Percentiles rank a stretch among this genome's conserved stretches.
Conservation (phyloP, 1,140 invertebrate species). For the Mercenaria mercenaria region DNA sequence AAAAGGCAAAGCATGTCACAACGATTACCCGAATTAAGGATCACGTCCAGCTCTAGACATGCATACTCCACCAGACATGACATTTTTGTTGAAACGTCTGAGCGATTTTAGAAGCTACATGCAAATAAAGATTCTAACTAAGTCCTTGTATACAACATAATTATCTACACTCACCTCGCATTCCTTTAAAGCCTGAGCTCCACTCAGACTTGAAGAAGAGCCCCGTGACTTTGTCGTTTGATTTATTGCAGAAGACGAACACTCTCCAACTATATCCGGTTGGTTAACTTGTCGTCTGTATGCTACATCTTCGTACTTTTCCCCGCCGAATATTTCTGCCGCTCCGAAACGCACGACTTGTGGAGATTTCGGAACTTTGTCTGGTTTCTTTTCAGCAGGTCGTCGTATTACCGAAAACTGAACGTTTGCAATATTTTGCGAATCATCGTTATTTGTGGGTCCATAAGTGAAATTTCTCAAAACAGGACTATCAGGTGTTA, state of each 20-base stretch:
- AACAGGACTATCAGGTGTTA: not conserved
- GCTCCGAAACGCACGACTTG: conserved; percentile 2
- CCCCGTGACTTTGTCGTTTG: not conserved
- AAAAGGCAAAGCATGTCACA: no score
- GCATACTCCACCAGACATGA: not conserved
- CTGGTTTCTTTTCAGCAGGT: not conserved
- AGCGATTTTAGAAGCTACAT: not conserved
- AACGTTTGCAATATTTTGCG: not conserved
- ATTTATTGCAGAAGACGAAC: not conserved
- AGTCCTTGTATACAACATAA: not conserved
- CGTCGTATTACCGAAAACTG: not conserved
- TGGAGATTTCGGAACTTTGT: conserved; percentile 25
- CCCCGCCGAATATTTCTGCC: not conserved
- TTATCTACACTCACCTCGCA: conserved; percentile 8
- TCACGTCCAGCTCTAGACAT: not conserved
- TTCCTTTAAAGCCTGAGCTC: conserved; percentile 13
- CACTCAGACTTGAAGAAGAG: not conserved
- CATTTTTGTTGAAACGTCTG: not conserved
- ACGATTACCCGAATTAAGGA: not conserved
- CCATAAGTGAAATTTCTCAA: not conserved
- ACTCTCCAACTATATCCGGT: not conserved
- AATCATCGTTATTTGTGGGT: not conserved
- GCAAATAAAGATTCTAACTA: not conserved
- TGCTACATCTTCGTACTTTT: not conserved
- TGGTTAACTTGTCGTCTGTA: not conserved